A percentile compares a stretch with the other conserved stretches of the same genome.
Conservation (phyloP, 2,113 vertebrate species). For the Erpornis zantholeuca region DNA sequence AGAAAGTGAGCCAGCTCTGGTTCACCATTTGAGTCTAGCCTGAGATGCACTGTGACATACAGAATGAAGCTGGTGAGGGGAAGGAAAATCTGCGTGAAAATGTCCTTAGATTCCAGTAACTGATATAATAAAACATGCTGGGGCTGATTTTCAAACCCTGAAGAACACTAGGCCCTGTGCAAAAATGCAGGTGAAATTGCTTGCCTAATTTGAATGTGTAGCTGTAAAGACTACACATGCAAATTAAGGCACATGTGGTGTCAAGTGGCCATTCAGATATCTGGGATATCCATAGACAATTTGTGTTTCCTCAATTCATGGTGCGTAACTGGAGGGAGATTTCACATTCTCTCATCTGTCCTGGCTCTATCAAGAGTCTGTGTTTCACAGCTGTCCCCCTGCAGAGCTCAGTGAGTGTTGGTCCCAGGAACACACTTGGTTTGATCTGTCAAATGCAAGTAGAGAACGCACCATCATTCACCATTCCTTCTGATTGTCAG, state of each 20-base stretch:
- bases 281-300: not conserved
- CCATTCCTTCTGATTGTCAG: not conserved
- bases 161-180: constrained; percentile 41
- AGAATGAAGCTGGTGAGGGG: not conserved
- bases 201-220: not conserved
- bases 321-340: not conserved
- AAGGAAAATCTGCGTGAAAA: not conserved
- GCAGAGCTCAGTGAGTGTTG: not conserved
- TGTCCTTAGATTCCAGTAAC: constrained; percentile 21
- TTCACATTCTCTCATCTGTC: not conserved
- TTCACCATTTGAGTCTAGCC: not conserved
- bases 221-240: not conserved
- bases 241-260: constrained; percentile 7
- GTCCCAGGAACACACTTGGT: not conserved
- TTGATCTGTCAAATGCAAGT: not conserved
- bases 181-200: constrained; percentile 43
- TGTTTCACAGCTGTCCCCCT: constrained; percentile 2
- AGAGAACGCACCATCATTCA: not conserved
- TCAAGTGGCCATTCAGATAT: constrained; percentile 17
- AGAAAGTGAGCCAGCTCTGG: not conserved
- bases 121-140: not conserved
- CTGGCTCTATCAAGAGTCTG: not conserved
- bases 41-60: not conserved
- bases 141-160: constrained; percentile 12
- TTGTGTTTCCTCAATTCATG: constrained; percentile 6